Evolutionary conservation across 2,113 vertebrate species (phyloP).

Genomic region (Chlorodrepanis virens): DNA sequence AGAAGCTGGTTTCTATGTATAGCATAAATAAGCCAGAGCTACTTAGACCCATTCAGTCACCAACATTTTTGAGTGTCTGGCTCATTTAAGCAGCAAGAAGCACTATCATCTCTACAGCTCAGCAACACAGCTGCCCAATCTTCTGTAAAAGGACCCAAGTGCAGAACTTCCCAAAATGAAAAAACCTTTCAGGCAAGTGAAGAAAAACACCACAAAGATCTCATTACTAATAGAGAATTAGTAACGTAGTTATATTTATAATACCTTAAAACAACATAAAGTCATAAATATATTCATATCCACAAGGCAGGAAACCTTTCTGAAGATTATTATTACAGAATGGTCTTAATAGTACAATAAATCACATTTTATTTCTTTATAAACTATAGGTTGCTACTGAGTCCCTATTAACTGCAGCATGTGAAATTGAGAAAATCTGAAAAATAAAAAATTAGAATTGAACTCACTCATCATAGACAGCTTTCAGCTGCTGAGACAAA

Average conservation of each 20-base stretch:
- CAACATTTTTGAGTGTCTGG: not conserved
- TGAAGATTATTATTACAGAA: not conserved
- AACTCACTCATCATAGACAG: constrained; percentile 91
- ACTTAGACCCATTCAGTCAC: not conserved
- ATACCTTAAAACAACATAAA: not conserved
- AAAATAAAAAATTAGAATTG: not conserved
- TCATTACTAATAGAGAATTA: not conserved
- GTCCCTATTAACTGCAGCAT: not conserved
- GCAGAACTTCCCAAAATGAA: not conserved
- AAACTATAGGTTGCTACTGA: not conserved
- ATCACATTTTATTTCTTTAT: not conserved
- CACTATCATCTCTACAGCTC: not conserved
- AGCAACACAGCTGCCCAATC: not conserved
- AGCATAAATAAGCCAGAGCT: not conserved
- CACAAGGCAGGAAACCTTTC: not conserved
- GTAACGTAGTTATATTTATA: not conserved
- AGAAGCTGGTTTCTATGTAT: not conserved
- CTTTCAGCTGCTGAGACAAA: constrained; percentile 85
- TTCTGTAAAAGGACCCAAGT: not conserved
- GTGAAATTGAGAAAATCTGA: not conserved
- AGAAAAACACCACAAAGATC: not conserved
- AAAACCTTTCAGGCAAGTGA: not conserved
- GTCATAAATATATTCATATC: not conserved
- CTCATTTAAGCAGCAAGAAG: not conserved
- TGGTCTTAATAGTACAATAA: not conserved